Evolutionary conservation across 2,797 vertebrate species (phyloP).

Genomic region (Mastacembelus armatus): DNA sequence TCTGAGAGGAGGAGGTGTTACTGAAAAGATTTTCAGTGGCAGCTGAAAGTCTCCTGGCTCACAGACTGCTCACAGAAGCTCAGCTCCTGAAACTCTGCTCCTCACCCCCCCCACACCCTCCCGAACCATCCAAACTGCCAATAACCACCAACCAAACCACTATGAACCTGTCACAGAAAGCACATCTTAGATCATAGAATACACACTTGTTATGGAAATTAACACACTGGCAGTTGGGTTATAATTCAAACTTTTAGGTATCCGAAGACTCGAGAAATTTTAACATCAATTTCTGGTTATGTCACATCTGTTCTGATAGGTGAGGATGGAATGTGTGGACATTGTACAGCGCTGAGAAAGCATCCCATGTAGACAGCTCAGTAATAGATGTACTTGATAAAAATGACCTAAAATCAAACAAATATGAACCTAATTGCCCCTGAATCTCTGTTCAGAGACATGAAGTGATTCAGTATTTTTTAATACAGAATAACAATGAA

Average conservation of each 20-base stretch:
- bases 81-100: slow-evolving; percentile 70
- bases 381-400: neutral
- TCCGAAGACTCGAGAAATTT: slow-evolving; percentile 21
- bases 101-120: neutral
- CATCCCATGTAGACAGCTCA: slow-evolving; percentile 8
- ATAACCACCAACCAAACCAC: slow-evolving; percentile 28
- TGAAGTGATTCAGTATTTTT: slow-evolving; percentile 21
- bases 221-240: slow-evolving; percentile 53
- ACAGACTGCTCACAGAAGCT: slow-evolving; percentile 64
- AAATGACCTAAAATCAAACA: slow-evolving; percentile 14
- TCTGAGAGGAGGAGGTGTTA: slow-evolving; percentile 19
- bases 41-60: slow-evolving; percentile 21
- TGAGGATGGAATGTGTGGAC: slow-evolving; percentile 86
- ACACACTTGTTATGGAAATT: neutral
- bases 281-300: slow-evolving; percentile 25
- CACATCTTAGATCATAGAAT: slow-evolving; percentile 13
- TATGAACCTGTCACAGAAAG: slow-evolving; percentile 41
- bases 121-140: slow-evolving; percentile 5
- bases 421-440: neutral
- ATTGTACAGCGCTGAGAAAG: slow-evolving; percentile 50
- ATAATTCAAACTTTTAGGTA: neutral
- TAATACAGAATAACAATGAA: neutral
- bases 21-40: slow-evolving; percentile 34
- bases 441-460: slow-evolving; percentile 5
- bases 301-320: slow-evolving; percentile 48